Evolutionary conservation across 2,888 invertebrate genomes (phyloP), one percentile per base, ranked within the genome.

Genomic region (Keiferia lycopersicella): DNA sequence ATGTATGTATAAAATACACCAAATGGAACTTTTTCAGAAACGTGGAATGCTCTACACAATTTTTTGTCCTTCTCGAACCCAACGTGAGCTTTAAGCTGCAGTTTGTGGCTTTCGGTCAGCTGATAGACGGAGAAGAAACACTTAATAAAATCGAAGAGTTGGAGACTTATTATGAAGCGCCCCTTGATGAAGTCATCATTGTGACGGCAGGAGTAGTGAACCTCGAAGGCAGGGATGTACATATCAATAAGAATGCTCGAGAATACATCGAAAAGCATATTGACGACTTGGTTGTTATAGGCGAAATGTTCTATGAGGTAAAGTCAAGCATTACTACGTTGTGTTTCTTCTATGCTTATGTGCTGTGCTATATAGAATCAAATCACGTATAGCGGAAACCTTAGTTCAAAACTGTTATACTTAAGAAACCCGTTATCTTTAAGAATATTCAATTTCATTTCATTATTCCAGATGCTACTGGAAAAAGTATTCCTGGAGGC

Each of bases 71-170:
- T 14, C 84, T 95, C 16, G 93, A 94, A 81, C 93, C 94, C 4
- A 91, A 94, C 4, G 84, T 92, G 3, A 96, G 96, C 96, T 95
- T 96, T 95, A 92, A 94, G 71, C 85, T 89, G 65, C 93, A 92
- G 83, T 95, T 94, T 76, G 95, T 96, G 6, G 96, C 95, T 1
- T 95, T 96, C 78, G 96, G 95, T 1, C 94, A 95, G 83, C 85
- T 95, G 2, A 87, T 95, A 41, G 94, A 94, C 70, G 96, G 95
- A 1, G 93, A 93, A 64, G 82, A 91, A 57, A 92, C 94, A 14
- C 82, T 96, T 48, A 82, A 90, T 64, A 83, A 82, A 68, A 93
- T 96, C 48, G 95, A 95, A 82, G 77, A 83, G n/a, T 87, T 93
- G 6, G 87, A 93, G 0, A 94, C 94, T 0, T 91, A 88, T 77